Evolutionary conservation across 1,140 invertebrate species (phyloP).

Genomic region (Drosophila repletoides): DNA sequence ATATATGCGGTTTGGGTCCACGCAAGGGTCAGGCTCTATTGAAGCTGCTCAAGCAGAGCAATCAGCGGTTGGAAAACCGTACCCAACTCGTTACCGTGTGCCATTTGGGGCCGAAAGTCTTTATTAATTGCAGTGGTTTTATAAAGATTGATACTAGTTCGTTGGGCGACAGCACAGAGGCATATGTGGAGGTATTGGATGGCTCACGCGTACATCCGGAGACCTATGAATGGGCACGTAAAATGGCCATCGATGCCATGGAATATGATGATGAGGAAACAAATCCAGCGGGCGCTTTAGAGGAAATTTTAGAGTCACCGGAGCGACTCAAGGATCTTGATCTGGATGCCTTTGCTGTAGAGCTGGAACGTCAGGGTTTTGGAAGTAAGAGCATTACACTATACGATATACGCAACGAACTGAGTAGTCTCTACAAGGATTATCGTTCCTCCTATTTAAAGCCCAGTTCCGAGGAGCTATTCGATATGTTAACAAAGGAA

Average conservation of each 20-base stretch:
- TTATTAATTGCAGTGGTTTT: conserved; percentile 99
- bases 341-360: conserved; percentile 98
- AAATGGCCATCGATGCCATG: conserved; percentile 99
- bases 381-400: conserved; percentile 98
- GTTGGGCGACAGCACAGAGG: conserved; percentile 95
- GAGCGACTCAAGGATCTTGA: conserved; percentile 98
- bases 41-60: conserved; percentile 95
- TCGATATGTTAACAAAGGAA: conserved; percentile 98
- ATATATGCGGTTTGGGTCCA: conserved; percentile 98
- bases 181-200: conserved; percentile 98
- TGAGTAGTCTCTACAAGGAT: conserved; percentile 98
- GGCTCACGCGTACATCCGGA: conserved; percentile 99
- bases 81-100: conserved; percentile 97
- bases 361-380: conserved; percentile 96
- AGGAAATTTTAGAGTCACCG: conserved; percentile 98
- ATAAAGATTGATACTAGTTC: conserved; percentile 99
- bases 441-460: conserved; percentile 91
- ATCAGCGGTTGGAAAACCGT: conserved; percentile 95
- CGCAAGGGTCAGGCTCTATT: conserved; percentile 96
- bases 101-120: conserved; percentile 99
- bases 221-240: conserved; percentile 99
- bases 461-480: conserved; percentile 93
- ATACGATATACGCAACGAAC: conserved; percentile 98
- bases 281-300: conserved; percentile 97
- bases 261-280: conserved; percentile 98